phyloP scores from a whole-genome alignment of 2,888 invertebrate genomes.

The Leucozona laternaria region DNA sequence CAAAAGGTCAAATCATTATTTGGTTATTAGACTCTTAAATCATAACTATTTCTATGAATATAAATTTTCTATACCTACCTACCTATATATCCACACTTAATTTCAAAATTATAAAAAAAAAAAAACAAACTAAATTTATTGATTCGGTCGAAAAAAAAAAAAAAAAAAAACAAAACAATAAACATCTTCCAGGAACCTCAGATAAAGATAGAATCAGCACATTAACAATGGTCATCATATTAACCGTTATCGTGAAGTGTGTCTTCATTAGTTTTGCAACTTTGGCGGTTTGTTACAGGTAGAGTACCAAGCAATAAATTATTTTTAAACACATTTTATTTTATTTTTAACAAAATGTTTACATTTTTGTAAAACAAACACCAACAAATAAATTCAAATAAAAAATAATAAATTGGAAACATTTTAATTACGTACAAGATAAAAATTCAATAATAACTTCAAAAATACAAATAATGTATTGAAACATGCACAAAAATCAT shows the following conservation, averaged over 20 bases:
- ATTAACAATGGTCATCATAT: constrained; percentile 95
- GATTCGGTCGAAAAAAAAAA: constrained; percentile 3
- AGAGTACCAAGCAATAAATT: constrained; percentile 84
- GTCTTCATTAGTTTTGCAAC: constrained; percentile 98
- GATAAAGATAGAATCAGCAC: constrained; percentile 94
- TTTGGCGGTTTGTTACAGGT: constrained; percentile 98
- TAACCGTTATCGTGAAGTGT: constrained; percentile 95
- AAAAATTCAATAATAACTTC: not conserved
- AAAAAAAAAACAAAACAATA: constrained; percentile 74
- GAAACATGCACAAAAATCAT: constrained; percentile 46
- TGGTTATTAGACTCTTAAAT: not conserved
- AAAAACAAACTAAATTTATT: constrained; percentile 9
- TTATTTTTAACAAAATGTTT: constrained; percentile 29
- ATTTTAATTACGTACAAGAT: constrained; percentile 50
- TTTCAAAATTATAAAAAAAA: constrained; percentile 8
- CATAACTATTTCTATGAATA: not conserved
- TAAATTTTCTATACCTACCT: too few species aligned
- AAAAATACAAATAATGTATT: constrained; percentile 47
- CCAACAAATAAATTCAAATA: constrained; percentile 46
- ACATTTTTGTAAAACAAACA: constrained; percentile 46
- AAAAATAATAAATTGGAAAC: constrained; percentile 65
- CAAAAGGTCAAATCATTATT: not conserved
- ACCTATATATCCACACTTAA: not conserved
- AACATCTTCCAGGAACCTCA: constrained; percentile 87
- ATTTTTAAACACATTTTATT: constrained; percentile 42